Conservation (phyloP, 2,113 vertebrate species). For the Speoplatyrhinus poulsoni region DNA sequence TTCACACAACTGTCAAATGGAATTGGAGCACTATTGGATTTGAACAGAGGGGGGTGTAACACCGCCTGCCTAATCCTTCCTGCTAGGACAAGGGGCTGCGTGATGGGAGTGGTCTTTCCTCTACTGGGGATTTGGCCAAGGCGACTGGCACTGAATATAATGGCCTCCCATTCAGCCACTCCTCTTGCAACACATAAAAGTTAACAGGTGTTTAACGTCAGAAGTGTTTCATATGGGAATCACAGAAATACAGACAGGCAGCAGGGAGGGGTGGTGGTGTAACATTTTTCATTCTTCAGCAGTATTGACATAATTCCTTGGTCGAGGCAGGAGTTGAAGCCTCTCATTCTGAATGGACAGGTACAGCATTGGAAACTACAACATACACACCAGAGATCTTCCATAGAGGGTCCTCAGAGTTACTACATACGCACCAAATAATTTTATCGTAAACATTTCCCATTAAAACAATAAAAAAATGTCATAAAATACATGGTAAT, state of each 20-base stretch:
- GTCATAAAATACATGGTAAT: too few species aligned
- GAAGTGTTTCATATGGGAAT: slow-evolving; percentile 55
- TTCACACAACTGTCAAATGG: slow-evolving; percentile 61
- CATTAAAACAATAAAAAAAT: too few species aligned
- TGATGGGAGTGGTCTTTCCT: slow-evolving; percentile 70
- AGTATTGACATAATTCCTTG: slow-evolving; percentile 38
- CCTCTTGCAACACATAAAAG: slow-evolving; percentile 71
- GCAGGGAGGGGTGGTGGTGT: slow-evolving; percentile 43
- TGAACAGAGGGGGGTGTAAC: slow-evolving; percentile 43
- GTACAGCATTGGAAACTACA: slow-evolving; percentile 1
- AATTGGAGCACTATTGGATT: slow-evolving; percentile 43
- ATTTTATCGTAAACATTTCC: too few species aligned
- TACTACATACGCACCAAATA: too few species aligned
- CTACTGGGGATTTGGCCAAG: slow-evolving; percentile 64
- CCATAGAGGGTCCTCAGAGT: too few species aligned
- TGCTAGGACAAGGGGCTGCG: slow-evolving; percentile 42
- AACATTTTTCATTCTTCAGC: slow-evolving; percentile 16
- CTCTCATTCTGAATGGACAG: not conserved
- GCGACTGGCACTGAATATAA: slow-evolving; percentile 59
- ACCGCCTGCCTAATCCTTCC: slow-evolving; percentile 28
- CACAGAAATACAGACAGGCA: slow-evolving; percentile 65
- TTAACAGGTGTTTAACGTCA: slow-evolving; percentile 78
- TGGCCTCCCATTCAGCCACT: slow-evolving; percentile 61
- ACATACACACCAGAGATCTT: slow-evolving; percentile 7
- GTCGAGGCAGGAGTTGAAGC: slow-evolving; percentile 32